phyloP scores from a whole-genome alignment of 2,113 vertebrate genomes.

The Carassius auratus region DNA sequence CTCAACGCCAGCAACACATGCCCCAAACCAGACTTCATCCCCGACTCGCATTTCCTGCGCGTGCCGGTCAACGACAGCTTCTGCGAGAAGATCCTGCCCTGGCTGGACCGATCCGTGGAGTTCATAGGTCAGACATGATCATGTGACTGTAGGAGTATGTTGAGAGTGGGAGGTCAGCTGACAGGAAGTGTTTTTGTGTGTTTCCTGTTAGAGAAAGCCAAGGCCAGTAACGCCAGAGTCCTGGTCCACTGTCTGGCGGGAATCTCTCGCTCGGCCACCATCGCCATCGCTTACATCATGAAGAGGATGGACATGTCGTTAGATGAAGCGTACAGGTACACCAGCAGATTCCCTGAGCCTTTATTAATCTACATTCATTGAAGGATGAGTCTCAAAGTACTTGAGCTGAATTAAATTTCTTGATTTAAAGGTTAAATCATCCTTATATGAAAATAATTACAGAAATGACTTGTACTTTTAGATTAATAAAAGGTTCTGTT shows the following conservation, averaged over 20 bases:
- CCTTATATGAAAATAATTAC: too few relatives aligned
- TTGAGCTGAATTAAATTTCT: background rate
- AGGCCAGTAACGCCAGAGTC: slow-evolving; percentile 82
- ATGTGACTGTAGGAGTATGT: background rate
- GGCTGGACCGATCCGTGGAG: slow-evolving; percentile 93
- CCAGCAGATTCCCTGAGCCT: background rate
- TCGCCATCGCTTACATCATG: slow-evolving; percentile 85
- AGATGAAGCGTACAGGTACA: slow-evolving; percentile 82
- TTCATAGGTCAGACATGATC: slow-evolving; percentile 84
- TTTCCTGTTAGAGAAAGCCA: slow-evolving; percentile 85
- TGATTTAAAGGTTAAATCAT: too few relatives aligned
- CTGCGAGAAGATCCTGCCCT: slow-evolving; percentile 96
- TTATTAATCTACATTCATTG: background rate
- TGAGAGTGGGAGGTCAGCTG: background rate
- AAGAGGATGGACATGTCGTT: slow-evolving; percentile 80
- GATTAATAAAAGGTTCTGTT: too few relatives aligned
- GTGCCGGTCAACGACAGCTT: slow-evolving; percentile 97
- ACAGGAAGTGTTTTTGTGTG: slow-evolving; percentile 33
- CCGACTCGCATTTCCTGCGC: slow-evolving; percentile 90
- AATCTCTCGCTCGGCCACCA: slow-evolving; percentile 80
- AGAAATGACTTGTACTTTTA: too few relatives aligned
- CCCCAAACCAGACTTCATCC: slow-evolving; percentile 95
- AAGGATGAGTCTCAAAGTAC: too few relatives aligned
- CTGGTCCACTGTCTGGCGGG: slow-evolving; percentile 83
- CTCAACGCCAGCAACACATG: slow-evolving; percentile 95